Percentiles rank a stretch among this genome's conserved stretches.
These are phyloP conservation scores for Panagrolaimus sp. DNA, from an alignment of 1,140 invertebrate genomes.

Conservation along the genomic window DNA sequence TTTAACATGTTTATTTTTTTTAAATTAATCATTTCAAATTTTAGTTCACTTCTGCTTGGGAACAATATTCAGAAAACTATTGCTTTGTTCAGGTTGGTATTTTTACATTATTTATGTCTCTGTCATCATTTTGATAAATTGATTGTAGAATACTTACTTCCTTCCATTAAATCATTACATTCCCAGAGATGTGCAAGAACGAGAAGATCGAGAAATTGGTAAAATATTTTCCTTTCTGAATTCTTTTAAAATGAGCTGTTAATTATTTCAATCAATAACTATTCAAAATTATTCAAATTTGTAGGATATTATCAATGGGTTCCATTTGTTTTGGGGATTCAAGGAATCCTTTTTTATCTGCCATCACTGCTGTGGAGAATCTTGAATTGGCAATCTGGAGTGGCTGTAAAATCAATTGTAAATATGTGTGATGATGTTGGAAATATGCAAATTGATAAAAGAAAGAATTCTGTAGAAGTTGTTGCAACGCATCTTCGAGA, in stretches of 20 bases:
- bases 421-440: slow-evolving; percentile 55
- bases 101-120: too few relatives aligned
- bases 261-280: too few relatives aligned
- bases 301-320: slow-evolving; percentile 63
- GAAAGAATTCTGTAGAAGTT: slow-evolving; percentile 46
- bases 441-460: slow-evolving; percentile 53
- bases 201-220: slow-evolving; percentile 52
- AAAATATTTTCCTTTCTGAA: background rate
- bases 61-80: slow-evolving; percentile 58
- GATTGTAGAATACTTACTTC: slow-evolving; percentile 14
- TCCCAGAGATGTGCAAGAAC: slow-evolving; percentile 41
- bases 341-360: slow-evolving; percentile 64
- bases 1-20: too few relatives aligned
- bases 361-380: slow-evolving; percentile 61
- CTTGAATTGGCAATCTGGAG: slow-evolving; percentile 57
- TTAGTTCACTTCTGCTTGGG: slow-evolving; percentile 49
- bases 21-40: too few relatives aligned
- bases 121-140: background rate
- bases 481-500: slow-evolving; percentile 56
- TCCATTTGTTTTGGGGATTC: slow-evolving; percentile 59
- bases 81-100: slow-evolving; percentile 57
- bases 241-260: background rate
- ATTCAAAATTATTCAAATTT: too few relatives aligned
- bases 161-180: slow-evolving; percentile 55
- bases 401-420: slow-evolving; percentile 49